Percentiles rank a stretch among this genome's conserved stretches.
These are phyloP conservation scores for Pristionchus arcanus DNA, from an alignment of 2,888 invertebrate genomes.

Conservation along the genomic window DNA sequence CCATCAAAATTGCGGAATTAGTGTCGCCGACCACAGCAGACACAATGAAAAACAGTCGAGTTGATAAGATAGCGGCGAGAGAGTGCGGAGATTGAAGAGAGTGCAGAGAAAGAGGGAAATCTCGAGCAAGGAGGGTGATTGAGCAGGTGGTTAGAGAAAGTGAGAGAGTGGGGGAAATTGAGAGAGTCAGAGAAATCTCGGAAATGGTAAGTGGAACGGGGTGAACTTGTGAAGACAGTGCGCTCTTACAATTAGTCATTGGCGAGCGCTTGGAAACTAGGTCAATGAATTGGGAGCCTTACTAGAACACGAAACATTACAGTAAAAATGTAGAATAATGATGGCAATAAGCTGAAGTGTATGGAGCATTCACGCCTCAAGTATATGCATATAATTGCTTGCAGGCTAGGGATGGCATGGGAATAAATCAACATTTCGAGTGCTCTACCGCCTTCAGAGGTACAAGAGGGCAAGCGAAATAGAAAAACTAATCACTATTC, in stretches of 20 bases:
- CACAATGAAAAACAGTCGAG: conserved; percentile 1
- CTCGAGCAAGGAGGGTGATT: background rate
- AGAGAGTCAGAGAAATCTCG: background rate
- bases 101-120: background rate
- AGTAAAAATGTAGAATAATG: no score
- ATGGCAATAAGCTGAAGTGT: no score
- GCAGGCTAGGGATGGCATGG: no score
- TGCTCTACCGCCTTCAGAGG: no score
- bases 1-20: background rate
- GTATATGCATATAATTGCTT: no score
- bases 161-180: background rate
- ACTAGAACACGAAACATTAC: no score
- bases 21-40: background rate
- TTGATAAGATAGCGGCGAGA: conserved; percentile 33
- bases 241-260: background rate
- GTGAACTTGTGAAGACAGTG: conserved; percentile 31
- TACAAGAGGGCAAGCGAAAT: no score
- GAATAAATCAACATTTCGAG: no score
- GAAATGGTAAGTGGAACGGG: conserved; percentile 6
- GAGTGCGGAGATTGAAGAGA: background rate
- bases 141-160: background rate
- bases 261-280: background rate
- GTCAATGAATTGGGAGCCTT: no score
- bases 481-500: no score
- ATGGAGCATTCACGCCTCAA: no score